Percentiles rank a stretch among this genome's conserved stretches.
phyloP scores from a whole-genome alignment of 2,888 invertebrate species.

The Eristalis intricaria region DNA sequence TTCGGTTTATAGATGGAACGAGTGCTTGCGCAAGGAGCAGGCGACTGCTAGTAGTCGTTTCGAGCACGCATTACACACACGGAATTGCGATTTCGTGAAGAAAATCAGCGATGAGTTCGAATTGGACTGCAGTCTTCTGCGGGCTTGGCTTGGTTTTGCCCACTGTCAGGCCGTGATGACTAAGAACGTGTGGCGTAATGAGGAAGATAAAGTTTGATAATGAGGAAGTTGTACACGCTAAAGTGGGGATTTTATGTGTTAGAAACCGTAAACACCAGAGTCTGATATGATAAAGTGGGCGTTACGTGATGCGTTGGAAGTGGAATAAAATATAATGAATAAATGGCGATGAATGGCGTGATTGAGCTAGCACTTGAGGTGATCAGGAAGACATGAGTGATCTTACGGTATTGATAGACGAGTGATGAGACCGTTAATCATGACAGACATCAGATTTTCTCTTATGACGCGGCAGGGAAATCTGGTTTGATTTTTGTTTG shows the following conservation, averaged over 20 bases:
- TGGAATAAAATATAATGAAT: not conserved
- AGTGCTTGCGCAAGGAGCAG: slow-evolving; percentile 25
- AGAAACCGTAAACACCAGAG: not conserved
- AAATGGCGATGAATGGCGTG: not conserved
- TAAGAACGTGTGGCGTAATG: not conserved
- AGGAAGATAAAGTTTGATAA: not conserved
- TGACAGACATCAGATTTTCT: not conserved
- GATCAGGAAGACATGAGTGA: not conserved
- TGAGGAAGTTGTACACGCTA: not conserved
- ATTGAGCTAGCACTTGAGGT: not conserved
- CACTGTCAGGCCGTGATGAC: not conserved
- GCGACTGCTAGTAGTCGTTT: not conserved
- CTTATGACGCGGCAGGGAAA: not conserved
- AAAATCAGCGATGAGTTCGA: not conserved
- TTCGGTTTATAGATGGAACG: slow-evolving; percentile 6
- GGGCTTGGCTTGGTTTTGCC: not conserved
- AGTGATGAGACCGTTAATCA: not conserved
- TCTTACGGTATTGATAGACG: not conserved
- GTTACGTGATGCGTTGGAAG: not conserved
- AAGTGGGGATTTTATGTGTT: not conserved
- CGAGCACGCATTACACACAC: not conserved
- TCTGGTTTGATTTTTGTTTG: not conserved
- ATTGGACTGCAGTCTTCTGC: not conserved
- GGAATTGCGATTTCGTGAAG: not conserved
- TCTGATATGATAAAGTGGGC: not conserved